Evolutionary conservation across 2,888 invertebrate species (phyloP).

Genomic region (Dendrolimus pini): DNA sequence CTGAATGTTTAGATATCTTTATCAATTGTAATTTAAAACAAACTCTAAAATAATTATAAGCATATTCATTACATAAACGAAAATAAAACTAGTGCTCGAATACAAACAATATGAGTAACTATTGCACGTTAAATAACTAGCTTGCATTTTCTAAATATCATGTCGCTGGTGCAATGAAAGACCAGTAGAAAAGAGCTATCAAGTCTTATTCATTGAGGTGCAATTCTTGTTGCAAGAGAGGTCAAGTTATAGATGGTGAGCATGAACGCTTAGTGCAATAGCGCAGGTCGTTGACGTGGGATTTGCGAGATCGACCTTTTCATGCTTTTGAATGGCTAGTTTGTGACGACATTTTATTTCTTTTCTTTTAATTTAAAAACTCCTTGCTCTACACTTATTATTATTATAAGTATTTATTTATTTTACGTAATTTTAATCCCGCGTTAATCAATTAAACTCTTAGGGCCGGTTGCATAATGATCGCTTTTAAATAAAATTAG

Average conservation of each 20-base stretch:
- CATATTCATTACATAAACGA: not conserved
- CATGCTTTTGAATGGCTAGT: not conserved
- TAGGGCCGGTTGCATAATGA: too few relatives aligned
- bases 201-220: not conserved
- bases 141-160: not conserved
- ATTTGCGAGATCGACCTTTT: not conserved
- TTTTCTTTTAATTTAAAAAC: too few relatives aligned
- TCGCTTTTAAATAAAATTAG: too few relatives aligned
- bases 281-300: slow-evolving; percentile 2
- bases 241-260: not conserved
- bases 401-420: too few relatives aligned
- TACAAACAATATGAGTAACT: not conserved
- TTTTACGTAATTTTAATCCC: too few relatives aligned
- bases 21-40: too few relatives aligned
- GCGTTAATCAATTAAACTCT: too few relatives aligned
- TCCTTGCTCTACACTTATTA: too few relatives aligned
- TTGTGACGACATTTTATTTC: not conserved
- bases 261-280: slow-evolving; percentile 1
- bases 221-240: not conserved
- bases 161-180: not conserved
- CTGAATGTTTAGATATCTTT: too few relatives aligned
- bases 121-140: not conserved
- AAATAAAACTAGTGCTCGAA: not conserved
- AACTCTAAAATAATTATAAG: not conserved
- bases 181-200: not conserved